Evolutionary conservation across 1,140 invertebrate species (phyloP), one percentile per base, ranked within the genome.

Genomic region (Schlechtendalia chinensis): DNA sequence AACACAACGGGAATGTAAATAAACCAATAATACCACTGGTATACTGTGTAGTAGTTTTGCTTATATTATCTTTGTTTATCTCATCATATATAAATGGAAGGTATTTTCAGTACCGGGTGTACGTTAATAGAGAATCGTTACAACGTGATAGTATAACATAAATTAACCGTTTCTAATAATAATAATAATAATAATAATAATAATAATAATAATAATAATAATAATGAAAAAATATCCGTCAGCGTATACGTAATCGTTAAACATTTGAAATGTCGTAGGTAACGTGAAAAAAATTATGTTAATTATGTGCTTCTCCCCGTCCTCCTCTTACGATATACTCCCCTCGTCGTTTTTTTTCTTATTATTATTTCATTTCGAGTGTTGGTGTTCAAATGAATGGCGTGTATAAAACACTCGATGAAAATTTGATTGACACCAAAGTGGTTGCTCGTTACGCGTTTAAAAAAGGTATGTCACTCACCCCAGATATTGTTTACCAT

Each of bases 351-450:
- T 3, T 39, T 39, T 39, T 39, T 10, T 16, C 32, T 47, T 16
- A n/a, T 69, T 69, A 47, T 45, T 69, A 67, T 27, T 69, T 17
- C n/a, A 10, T 69, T 69, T 69, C 22, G 14, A 69, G 67, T 50
- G n/a, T 50, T 47, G 22, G 65, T 11, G 6, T n/a, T 22, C 2
- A 50, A 50, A 69, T 5, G 67, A 69, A 47, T 19, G 2, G 39
- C 45, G 32, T 3, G 22, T 69, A 59, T 77, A 59, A 58, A 77
- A 61, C 74, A 77, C 74, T 77, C 74, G 54, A 77, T 39, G 54
- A 11, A 50, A 45, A 77, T 19, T 77, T 77, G 74, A 77, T 77
- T 77, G 74, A 77, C 74, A 77, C 32, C 32, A 47, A 77, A 77
- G 74, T 59, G 74, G 54, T 77, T 59, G 54, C 58, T 74, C 54